Percentiles rank a stretch among this genome's conserved stretches.
Conservation (phyloP, 2,113 vertebrate species). For the Salvelinus namaycush region DNA sequence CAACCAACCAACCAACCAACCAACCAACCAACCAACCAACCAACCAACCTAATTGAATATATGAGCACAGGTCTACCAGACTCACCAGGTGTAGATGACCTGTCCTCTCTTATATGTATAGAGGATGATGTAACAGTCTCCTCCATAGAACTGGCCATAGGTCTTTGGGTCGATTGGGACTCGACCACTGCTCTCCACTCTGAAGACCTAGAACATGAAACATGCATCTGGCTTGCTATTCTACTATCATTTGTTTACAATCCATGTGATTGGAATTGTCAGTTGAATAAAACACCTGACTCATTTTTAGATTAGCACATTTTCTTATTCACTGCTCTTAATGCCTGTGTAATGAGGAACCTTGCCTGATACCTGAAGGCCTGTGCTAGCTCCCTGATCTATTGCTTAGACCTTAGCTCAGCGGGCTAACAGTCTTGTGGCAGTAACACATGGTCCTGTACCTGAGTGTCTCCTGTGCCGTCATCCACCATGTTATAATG, state of each 20-base stretch:
- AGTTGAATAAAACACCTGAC: neutral
- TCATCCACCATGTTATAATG: constrained; percentile 91
- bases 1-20: no score
- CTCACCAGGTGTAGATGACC: constrained; percentile 92
- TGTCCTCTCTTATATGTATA: constrained; percentile 83
- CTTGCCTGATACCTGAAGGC: no score
- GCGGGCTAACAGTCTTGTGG: no score
- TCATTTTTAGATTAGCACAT: neutral
- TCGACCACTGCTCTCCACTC: constrained; percentile 82
- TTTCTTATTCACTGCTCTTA: neutral
- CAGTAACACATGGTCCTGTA: constrained; percentile 41
- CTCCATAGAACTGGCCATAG: constrained; percentile 87
- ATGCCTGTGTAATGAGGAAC: no score
- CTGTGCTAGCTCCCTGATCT: no score
- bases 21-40: neutral
- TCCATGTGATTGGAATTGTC: neutral
- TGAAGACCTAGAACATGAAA: constrained; percentile 80
- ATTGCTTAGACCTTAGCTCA: no score
- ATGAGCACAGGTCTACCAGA: neutral
- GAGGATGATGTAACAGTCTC: constrained; percentile 91
- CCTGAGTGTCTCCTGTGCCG: constrained; percentile 83
- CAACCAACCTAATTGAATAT: no score
- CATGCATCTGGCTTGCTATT: neutral
- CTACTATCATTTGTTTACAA: neutral
- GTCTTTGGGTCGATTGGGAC: constrained; percentile 70